Conservation (phyloP, 2,113 vertebrate genomes). For the Thymallus thymallus region DNA sequence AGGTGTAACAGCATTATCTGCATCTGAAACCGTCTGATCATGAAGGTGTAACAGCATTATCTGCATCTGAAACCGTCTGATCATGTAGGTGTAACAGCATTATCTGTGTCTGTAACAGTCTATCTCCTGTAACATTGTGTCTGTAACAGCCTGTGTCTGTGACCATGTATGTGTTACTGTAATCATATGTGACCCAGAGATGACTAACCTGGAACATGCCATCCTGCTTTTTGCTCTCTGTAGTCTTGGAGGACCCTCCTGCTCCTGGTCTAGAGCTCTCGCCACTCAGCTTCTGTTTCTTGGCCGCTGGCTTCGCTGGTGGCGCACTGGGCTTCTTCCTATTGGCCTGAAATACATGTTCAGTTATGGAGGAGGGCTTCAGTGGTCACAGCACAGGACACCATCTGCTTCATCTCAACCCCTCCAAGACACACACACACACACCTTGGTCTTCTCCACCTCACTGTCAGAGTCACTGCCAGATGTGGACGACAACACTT, state of each 20-base stretch:
- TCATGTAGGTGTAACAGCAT: too few relatives aligned
- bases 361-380: background rate
- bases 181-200: background rate
- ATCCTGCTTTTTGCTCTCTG: conserved; percentile 76
- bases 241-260: conserved; percentile 79
- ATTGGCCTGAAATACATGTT: conserved; percentile 75
- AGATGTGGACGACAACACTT: conserved; percentile 91
- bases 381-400: background rate
- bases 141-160: too few relatives aligned
- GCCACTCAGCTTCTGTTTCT: conserved; percentile 87
- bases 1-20: too few relatives aligned
- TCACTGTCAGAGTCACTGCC: conserved; percentile 95
- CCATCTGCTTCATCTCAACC: too few relatives aligned
- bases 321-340: conserved; percentile 84
- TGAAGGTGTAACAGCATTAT: too few relatives aligned
- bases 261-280: conserved; percentile 87
- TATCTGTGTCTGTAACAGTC: too few relatives aligned
- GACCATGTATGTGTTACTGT: too few relatives aligned
- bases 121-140: too few relatives aligned
- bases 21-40: too few relatives aligned
- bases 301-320: conserved; percentile 80
- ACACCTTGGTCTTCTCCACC: conserved; percentile 94
- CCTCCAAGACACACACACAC: conserved; percentile 1
- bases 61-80: too few relatives aligned
- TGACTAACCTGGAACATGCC: conserved; percentile 93